Evolutionary conservation across 1,140 invertebrate genomes (phyloP).

Genomic region (Zaprionus gabonicus): DNA sequence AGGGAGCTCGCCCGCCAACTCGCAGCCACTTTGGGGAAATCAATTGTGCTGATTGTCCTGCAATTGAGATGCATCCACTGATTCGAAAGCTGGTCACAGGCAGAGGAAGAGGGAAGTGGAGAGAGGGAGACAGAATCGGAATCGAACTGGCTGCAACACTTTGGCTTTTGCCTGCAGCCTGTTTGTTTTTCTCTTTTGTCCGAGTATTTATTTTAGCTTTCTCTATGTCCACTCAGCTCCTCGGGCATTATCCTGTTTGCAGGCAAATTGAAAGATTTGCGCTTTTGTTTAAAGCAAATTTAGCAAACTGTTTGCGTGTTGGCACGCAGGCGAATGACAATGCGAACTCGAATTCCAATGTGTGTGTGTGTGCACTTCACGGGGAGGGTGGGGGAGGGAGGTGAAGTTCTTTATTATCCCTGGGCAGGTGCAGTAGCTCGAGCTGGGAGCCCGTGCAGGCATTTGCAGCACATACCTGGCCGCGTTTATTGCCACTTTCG

Average conservation of each 20-base stretch:
- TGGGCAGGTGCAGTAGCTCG: neutral
- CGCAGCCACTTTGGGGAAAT: constrained; percentile 79
- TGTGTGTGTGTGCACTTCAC: neutral
- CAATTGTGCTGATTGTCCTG: constrained; percentile 83
- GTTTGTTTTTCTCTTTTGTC: constrained; percentile 42
- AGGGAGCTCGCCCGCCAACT: constrained; percentile 32
- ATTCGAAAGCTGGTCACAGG: neutral
- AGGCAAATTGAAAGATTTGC: constrained; percentile 74
- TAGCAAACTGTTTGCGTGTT: constrained; percentile 61
- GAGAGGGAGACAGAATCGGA: neutral
- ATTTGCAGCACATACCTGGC: constrained; percentile 45
- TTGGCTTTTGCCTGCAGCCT: constrained; percentile 41
- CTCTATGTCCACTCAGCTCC: constrained; percentile 29
- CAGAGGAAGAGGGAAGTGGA: neutral
- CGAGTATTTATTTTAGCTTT: constrained; percentile 69
- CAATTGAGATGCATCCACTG: constrained; percentile 70
- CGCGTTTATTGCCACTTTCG: constrained; percentile 77
- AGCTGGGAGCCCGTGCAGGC: constrained; percentile 47
- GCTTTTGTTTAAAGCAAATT: constrained; percentile 31
- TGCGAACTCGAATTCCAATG: constrained; percentile 9
- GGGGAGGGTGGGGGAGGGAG: neutral
- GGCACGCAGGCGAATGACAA: constrained; percentile 29
- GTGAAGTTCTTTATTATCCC: constrained; percentile 45
- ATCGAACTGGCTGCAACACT: constrained; percentile 48
- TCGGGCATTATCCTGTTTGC: constrained; percentile 51